Base-by-base conservation (phyloP, 2,888 invertebrate genomes). In the Campoletis raptor region DNA sequence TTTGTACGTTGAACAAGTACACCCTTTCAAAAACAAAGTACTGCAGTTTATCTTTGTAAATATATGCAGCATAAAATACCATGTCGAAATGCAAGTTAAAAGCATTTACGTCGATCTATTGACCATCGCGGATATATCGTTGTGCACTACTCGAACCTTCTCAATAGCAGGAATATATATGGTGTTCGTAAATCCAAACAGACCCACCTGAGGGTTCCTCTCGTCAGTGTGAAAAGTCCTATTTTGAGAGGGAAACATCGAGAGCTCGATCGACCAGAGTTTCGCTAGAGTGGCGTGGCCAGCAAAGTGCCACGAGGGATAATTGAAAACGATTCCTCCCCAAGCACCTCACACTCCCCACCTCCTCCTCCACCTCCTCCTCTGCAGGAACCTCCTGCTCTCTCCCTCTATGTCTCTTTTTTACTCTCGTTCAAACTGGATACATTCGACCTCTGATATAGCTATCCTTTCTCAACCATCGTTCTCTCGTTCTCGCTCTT, bases 241-340 rank as follows among this genome's bases (percentile, higher is more conserved):
- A 24, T 66, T 40, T 40, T 67, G 8, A 45, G 78, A 24, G 67
- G 21, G 74, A 76, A 66, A 9, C 54, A 69, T 67, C 21, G 69
- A 69, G 30, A 73, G 77, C 86, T 54, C 80, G 87, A 87, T 87
- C 79, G 79, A 85, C 81, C 78, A 52, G 85, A 83, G 42, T 36
- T 45, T 61, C 80, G 77, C 78, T 54, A 85, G 84, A 88, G 85
- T 88, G 84, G 87, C 87, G 85, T 83, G 85, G 87, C 86, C 85
- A 88, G 86, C 84, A 87, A 88, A 88, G 85, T 88, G 86, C 85
- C 89, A 86, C 85, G 77, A 72, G 81, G 85, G 87, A 89, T 89
- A 89, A 89, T 89, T 89, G 89, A 89, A 89, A 89, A 77, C 85
- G 81, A 89, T 85, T 77, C 86, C 85, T 78, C 57, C 73, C 83